Conservation (phyloP, 2,113 vertebrate species). For the Sterrhoptilus dennistouni region DNA sequence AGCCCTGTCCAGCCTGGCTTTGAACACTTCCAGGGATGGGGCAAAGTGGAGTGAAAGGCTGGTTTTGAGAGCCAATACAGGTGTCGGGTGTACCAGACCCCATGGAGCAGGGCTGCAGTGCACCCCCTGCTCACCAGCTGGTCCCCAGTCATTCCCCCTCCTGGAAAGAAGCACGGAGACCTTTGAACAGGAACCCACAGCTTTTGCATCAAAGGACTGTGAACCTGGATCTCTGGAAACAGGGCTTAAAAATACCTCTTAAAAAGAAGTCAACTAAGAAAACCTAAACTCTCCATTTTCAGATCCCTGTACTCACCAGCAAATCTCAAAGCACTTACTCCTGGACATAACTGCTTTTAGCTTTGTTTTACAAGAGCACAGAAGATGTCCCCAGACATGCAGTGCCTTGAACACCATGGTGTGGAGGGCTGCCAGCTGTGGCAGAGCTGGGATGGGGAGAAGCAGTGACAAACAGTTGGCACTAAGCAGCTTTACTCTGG, state of each 20-base stretch:
- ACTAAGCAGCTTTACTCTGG: neutral
- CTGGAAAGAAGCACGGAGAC: rapidly evolving
- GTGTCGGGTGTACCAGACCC: rapidly evolving
- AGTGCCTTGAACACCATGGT: rapidly evolving
- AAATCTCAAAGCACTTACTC: neutral
- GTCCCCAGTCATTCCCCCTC: rapidly evolving
- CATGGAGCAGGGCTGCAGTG: neutral
- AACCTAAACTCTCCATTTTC: neutral
- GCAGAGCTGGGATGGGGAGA: neutral
- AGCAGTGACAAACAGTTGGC: neutral
- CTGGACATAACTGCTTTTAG: neutral
- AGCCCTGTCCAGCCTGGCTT: neutral
- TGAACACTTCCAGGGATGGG: neutral
- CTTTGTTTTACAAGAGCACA: neutral
- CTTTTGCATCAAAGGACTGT: neutral
- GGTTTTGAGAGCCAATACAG: rapidly evolving
- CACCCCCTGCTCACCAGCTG: neutral
- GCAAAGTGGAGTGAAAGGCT: neutral
- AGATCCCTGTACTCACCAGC: neutral
- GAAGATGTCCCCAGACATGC: neutral
- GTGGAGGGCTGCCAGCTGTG: neutral
- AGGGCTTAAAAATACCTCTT: neutral
- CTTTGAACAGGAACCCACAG: neutral
- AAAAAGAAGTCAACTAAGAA: neutral
- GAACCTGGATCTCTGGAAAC: neutral